A percentile compares a stretch with the other conserved stretches of the same genome.
phyloP scores from a whole-genome alignment of 2,797 vertebrate genomes.

The Leptodactylus fallax region DNA sequence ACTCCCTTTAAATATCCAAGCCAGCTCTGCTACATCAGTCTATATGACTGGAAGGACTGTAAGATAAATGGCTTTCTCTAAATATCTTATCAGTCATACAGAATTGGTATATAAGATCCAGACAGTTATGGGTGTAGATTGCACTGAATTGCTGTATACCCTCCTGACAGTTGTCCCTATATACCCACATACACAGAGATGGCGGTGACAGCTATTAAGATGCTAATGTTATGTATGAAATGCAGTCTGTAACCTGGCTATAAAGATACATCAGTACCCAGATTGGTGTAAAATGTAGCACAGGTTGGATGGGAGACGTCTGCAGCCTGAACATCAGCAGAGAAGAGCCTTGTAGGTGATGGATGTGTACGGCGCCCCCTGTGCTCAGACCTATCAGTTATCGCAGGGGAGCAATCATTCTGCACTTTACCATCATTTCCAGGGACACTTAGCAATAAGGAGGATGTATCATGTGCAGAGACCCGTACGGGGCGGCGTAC shows the following conservation, averaged over 20 bases:
- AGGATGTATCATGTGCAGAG: background rate
- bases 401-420: background rate
- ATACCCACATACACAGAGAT: background rate
- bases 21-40: background rate
- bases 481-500: too few species aligned
- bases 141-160: background rate
- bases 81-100: background rate
- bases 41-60: too few species aligned
- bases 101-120: background rate
- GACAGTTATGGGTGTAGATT: too few species aligned
- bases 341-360: background rate
- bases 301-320: background rate
- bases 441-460: background rate
- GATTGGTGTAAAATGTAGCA: background rate
- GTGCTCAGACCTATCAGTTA: background rate
- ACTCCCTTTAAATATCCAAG: too few species aligned
- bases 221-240: conserved; percentile 26
- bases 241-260: background rate
- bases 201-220: background rate
- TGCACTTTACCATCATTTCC: background rate
- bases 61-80: too few species aligned
- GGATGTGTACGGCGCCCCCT: background rate
- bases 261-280: background rate
- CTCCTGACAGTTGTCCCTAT: background rate
- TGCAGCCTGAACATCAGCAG: background rate